phyloP scores from a whole-genome alignment of 2,797 vertebrate species.

The Spinus pinus region DNA sequence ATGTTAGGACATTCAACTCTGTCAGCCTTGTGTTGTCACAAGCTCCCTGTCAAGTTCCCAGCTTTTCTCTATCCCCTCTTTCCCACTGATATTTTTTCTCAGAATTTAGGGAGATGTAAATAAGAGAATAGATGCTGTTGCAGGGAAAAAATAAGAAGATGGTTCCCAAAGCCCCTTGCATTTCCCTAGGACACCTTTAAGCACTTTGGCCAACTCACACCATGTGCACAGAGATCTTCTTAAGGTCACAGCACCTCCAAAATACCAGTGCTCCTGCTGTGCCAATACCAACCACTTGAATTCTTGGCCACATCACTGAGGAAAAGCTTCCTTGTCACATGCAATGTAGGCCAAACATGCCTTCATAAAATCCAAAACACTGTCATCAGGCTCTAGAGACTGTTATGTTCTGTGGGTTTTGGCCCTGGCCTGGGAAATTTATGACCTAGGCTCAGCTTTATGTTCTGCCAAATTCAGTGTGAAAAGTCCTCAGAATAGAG shows the following conservation, averaged over 20 bases:
- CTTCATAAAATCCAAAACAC: neutral
- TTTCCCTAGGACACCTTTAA: neutral
- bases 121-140: neutral
- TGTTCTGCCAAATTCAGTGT: neutral
- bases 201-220: neutral
- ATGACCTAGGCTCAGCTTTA: neutral
- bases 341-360: neutral
- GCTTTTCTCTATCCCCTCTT: neutral
- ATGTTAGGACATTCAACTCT: neutral
- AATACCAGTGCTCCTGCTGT: neutral
- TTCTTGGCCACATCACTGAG: neutral
- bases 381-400: neutral
- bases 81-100: neutral
- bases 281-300: neutral
- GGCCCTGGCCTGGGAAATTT: neutral
- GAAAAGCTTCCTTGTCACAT: neutral
- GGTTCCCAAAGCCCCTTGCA: neutral
- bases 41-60: neutral
- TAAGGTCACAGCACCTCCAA: neutral
- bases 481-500: neutral
- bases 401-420: neutral
- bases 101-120: neutral
- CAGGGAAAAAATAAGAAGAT: neutral
- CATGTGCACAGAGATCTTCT: neutral
- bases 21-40: neutral